Evolutionary conservation across 2,888 invertebrate genomes (phyloP).

Genomic region (Falcaria lacertinaria): DNA sequence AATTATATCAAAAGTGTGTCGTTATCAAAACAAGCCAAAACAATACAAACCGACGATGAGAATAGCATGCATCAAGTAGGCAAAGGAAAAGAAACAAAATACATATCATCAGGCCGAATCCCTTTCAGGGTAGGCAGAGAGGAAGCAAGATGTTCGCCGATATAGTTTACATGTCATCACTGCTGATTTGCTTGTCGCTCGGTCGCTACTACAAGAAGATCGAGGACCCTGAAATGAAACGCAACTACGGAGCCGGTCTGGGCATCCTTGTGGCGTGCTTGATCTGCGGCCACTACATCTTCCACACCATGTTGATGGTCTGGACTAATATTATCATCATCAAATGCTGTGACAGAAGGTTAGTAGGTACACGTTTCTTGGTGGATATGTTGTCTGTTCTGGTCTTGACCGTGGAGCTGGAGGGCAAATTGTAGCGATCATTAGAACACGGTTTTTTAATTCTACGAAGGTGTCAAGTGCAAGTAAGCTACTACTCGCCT

Average conservation of each 20-base stretch:
- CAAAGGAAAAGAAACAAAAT: constrained; percentile 5
- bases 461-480: too few species aligned
- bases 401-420: too few species aligned
- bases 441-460: too few species aligned
- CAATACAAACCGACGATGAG: too few species aligned
- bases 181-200: constrained; percentile 74
- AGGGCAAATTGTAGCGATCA: too few species aligned
- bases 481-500: too few species aligned
- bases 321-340: constrained; percentile 82
- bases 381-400: too few species aligned
- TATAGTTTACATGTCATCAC: constrained; percentile 41
- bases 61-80: constrained; percentile 6
- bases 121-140: too few species aligned
- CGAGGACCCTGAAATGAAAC: constrained; percentile 64
- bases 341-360: constrained; percentile 76
- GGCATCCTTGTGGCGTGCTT: constrained; percentile 79
- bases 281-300: constrained; percentile 80
- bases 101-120: too few species aligned
- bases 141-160: constrained; percentile 29
- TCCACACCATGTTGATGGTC: constrained; percentile 80
- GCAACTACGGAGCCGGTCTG: constrained; percentile 79
- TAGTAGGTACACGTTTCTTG: constrained; percentile 26
- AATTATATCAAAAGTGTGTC: too few species aligned
- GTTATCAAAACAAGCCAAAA: too few species aligned
- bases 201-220: constrained; percentile 81